phyloP scores from a whole-genome alignment of 2,797 vertebrate species.

The Acomys russatus region DNA sequence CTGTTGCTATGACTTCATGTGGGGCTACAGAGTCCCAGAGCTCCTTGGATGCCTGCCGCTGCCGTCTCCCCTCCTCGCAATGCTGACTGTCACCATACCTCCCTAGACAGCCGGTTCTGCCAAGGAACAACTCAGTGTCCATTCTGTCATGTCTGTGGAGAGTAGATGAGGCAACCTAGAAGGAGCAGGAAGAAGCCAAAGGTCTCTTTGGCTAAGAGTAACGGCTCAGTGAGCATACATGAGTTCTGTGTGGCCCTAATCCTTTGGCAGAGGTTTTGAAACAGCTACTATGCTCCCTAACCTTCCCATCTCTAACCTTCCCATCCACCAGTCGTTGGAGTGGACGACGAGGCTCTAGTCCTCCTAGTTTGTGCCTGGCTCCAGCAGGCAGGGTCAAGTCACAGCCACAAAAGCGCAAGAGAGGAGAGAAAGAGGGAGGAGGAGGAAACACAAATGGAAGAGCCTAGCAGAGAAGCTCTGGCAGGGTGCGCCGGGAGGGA shows the following conservation, averaged over 20 bases:
- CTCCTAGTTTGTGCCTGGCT: slow-evolving; percentile 73
- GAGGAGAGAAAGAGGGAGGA: slow-evolving; percentile 54
- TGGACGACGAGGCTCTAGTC: background rate
- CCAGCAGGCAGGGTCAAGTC: slow-evolving; percentile 73
- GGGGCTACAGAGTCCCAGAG: background rate
- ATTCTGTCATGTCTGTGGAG: background rate
- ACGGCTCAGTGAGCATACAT: background rate
- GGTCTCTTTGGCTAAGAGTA: background rate
- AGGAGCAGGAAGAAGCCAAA: slow-evolving; percentile 1
- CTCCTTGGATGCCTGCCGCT: background rate
- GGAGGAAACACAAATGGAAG: slow-evolving; percentile 47
- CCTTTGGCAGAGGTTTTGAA: background rate
- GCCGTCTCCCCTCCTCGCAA: no score
- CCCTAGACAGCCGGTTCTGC: background rate
- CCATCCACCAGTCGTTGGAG: background rate
- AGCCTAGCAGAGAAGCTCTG: slow-evolving; percentile 51
- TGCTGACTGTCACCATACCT: background rate
- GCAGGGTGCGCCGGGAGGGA: background rate
- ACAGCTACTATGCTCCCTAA: background rate
- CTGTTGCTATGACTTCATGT: background rate
- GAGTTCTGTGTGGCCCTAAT: background rate
- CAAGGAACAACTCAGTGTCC: background rate
- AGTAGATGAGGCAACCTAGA: background rate
- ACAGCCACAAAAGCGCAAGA: slow-evolving; percentile 54
- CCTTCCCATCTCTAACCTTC: no score